Percentiles rank a stretch among this genome's conserved stretches.
phyloP scores from a whole-genome alignment of 2,888 invertebrate species.

The Lithophane ornitopus region DNA sequence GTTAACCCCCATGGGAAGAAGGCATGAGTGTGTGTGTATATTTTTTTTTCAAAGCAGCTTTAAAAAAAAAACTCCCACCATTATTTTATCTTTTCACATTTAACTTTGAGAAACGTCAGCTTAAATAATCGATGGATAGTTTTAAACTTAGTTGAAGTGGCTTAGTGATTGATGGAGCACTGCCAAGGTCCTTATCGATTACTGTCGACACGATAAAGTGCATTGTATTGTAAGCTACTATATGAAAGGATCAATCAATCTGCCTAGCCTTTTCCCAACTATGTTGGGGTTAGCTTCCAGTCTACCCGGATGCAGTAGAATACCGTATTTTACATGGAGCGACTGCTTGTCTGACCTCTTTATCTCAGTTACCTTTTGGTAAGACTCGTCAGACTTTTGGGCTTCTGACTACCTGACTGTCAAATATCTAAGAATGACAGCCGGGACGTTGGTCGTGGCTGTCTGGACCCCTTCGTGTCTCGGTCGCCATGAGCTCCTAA shows the following conservation, averaged over 20 bases:
- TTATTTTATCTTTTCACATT: not conserved
- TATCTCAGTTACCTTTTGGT: too few relatives aligned
- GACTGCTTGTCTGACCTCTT: too few relatives aligned
- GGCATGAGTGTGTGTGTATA: too few relatives aligned
- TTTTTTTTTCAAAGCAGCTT: too few relatives aligned
- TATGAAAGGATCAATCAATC: not conserved
- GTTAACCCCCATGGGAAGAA: too few relatives aligned
- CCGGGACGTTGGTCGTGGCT: not conserved
- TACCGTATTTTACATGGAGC: too few relatives aligned
- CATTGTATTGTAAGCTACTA: not conserved
- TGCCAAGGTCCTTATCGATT: conserved; percentile 31
- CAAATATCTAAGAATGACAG: not conserved
- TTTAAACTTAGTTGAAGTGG: conserved; percentile 52
- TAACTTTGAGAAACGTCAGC: conserved; percentile 34
- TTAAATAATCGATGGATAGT: conserved; percentile 46
- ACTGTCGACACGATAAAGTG: conserved; percentile 23
- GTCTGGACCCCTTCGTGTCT: too few relatives aligned
- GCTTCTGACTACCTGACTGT: not conserved
- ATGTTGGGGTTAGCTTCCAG: not conserved
- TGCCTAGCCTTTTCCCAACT: not conserved
- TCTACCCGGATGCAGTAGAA: too few relatives aligned
- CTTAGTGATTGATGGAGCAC: conserved; percentile 48
- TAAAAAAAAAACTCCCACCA: too few relatives aligned
- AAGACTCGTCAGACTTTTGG: too few relatives aligned
- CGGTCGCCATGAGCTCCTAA: not conserved